Percentiles rank a stretch among this genome's conserved stretches.
These are phyloP conservation scores for Sphinx pinastri DNA, from an alignment of 2,888 invertebrate species.

Conservation along the genomic window DNA sequence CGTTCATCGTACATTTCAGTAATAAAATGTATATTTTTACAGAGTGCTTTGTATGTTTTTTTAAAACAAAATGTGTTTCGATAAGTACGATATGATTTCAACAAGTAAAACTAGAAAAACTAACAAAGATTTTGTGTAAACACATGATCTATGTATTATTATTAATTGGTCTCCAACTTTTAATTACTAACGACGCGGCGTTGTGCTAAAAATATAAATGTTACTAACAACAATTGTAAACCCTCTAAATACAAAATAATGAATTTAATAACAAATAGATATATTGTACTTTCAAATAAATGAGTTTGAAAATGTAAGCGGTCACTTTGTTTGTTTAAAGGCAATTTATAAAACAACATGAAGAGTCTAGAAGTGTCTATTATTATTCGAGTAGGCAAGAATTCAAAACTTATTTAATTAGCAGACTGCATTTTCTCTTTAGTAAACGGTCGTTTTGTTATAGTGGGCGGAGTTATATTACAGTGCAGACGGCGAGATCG, in stretches of 20 bases:
- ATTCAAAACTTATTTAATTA: constrained; percentile 1
- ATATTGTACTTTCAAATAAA: background rate
- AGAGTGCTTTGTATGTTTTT: constrained; percentile 29
- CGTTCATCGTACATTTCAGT: constrained; percentile 27
- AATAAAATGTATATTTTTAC: constrained; percentile 33
- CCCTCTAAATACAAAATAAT: background rate
- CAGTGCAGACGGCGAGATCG: constrained; percentile 16
- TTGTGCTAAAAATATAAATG: background rate
- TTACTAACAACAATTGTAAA: background rate
- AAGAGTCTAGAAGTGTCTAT: too few relatives aligned
- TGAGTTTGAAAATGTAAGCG: too few relatives aligned
- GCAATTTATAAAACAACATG: too few relatives aligned
- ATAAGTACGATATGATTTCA: constrained; percentile 20
- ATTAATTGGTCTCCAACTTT: background rate
- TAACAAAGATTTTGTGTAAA: background rate
- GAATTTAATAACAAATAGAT: background rate
- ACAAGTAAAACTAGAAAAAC: constrained; percentile 23
- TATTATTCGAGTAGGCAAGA: background rate
- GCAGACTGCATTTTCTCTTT: background rate
- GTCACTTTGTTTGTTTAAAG: too few relatives aligned
- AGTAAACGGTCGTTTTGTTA: constrained; percentile 4
- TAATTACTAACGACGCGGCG: background rate
- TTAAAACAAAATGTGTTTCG: constrained; percentile 25
- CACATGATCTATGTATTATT: constrained; percentile 1
- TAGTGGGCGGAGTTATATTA: constrained; percentile 11